phyloP scores from a whole-genome alignment of 2,797 vertebrate genomes.

The Eidolon dupreanum region DNA sequence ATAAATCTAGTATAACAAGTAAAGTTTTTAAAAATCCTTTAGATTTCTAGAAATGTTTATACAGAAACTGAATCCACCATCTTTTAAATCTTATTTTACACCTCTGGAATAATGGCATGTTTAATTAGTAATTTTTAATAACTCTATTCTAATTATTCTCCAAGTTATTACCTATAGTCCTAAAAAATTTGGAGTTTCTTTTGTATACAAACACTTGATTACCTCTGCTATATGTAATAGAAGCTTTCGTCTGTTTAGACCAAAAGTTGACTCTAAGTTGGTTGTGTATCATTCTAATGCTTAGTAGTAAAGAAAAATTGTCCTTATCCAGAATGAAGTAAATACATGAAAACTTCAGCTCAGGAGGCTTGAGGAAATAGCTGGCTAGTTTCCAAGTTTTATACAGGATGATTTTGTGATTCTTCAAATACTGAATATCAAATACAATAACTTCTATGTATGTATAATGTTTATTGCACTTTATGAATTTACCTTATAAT shows the following conservation, averaged over 20 bases:
- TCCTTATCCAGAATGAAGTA: neutral
- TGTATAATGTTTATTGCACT: neutral
- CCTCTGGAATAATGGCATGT: neutral
- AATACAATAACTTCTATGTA: neutral
- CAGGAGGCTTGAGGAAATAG: neutral
- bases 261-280: neutral
- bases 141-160: neutral
- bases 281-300: neutral
- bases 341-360: neutral
- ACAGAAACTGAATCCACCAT: neutral
- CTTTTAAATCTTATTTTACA: constrained; percentile 15
- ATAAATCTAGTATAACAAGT: constrained; percentile 47
- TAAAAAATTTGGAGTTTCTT: neutral
- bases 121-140: constrained; percentile 25
- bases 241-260: neutral
- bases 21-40: neutral
- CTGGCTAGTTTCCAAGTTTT: neutral
- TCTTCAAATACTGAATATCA: constrained; percentile 12
- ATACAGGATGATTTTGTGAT: neutral
- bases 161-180: neutral
- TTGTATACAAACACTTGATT: constrained; percentile 23
- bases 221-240: neutral
- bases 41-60: constrained; percentile 30
- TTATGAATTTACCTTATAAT: neutral
- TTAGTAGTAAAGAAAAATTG: neutral